Base-by-base conservation (phyloP, 2,888 invertebrate species). In the Beris morrisii region DNA sequence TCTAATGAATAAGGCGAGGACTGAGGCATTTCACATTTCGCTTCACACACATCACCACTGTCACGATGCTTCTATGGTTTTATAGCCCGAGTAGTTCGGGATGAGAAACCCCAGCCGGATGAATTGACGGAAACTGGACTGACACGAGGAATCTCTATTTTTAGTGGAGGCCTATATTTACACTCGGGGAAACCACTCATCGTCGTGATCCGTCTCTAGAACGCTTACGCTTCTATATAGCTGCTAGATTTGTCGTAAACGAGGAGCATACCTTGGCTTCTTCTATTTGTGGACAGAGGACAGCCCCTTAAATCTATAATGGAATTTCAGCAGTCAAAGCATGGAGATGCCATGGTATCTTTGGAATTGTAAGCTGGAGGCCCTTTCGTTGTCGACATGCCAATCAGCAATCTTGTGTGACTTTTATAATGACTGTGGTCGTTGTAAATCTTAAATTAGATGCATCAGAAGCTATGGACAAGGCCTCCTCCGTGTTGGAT, bases 111-210 rank as follows among this genome's bases (percentile, higher is more conserved):
- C 12, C 38, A 38, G 31, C 31, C 22, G 52, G 28, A 22, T 11
- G 13, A 52, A 38, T 43, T 52, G 52, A 52, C 38, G 61, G 61
- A 61, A 38, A 52, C 52, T 22, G 50, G 6, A 38, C 38, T 12
- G n/a, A 2, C 22, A 13, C 32, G 38, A 15, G 38, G 61, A 12
- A 11, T 48, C 12, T 46, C 52, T 52, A 61, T 61, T 61, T 61
- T 61, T 61, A 61, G 30, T 38, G n/a, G 52, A 28, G 32, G 50
- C 38, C 52, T 50, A 50, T 61, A 52, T 50, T 61, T 61, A 52
- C 61, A 22, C 50, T 50, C 11, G n/a, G n/a, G 22, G 38, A 9
- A n/a, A n/a, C 46, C 38, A 52, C 15, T 50, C 32, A 48, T 59
- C 32, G 50, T 46, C 12, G 38, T 61, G 22, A 22, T 13, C 31